Conservation (phyloP, 2,113 vertebrate genomes). For the Campylorhamphus procurvoides region DNA sequence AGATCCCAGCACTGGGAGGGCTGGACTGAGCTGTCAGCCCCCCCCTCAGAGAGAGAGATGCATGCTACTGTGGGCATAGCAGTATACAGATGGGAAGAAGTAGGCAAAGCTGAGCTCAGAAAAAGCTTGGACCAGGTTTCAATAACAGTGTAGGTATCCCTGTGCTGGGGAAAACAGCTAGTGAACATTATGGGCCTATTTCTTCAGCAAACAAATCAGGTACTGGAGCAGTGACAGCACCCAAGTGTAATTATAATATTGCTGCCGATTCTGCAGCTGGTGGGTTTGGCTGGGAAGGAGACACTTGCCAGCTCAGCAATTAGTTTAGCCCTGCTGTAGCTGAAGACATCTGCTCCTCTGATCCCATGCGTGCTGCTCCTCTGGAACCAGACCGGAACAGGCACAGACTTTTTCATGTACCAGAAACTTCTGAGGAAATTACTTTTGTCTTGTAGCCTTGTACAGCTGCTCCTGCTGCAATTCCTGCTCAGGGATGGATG, state of each 20-base stretch:
- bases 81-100: neutral
- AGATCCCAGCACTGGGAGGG: conserved; percentile 77
- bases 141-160: neutral
- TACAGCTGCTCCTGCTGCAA: neutral
- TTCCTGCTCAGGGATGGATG: neutral
- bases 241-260: neutral
- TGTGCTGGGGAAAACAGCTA: accelerated
- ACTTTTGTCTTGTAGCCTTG: neutral
- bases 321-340: neutral
- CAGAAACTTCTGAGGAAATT: neutral
- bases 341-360: neutral
- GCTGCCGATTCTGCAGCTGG: neutral
- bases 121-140: neutral
- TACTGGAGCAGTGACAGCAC: neutral
- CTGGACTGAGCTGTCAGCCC: neutral
- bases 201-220: neutral
- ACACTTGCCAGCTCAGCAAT: neutral
- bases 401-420: neutral
- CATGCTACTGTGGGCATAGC: neutral
- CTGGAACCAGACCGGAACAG: neutral
- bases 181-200: neutral
- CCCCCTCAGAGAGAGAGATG: no score
- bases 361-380: neutral
- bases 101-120: neutral
- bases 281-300: neutral